Base-by-base conservation (phyloP, 2,113 vertebrate species). In the Bubalus kerabau region DNA sequence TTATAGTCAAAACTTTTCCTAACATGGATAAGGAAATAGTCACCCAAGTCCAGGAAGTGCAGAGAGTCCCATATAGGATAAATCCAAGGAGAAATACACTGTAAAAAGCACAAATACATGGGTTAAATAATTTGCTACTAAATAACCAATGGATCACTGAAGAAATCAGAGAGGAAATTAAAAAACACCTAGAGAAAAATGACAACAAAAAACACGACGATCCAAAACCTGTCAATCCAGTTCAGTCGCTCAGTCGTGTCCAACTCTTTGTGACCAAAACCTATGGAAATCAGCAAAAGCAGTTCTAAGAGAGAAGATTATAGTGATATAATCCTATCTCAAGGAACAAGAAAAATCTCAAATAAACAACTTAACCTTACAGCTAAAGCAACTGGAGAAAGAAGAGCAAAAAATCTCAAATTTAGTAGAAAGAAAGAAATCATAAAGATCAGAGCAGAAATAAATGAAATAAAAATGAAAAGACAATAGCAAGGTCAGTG, bases 131-230 rank as follows among this genome's bases (percentile, higher is more conserved):
- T 78, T 28, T 78, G 74, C 15, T 78, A 17, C 43, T 78, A 71
- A 48, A 30, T 17, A 48, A 78, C 43, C 26, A 78, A 48, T 5
- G 24, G 43, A 78, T 78, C 43, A 28, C 40, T 17, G 14, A 48
- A 48, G 43, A 78, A 78, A 78, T 28, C 43, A 28, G 48, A 46
- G 74, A 78, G 43, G 24, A 78, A 46, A 78, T 78, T 16, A 5
- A 78, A 78, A 76, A 48, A 48, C 43, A 48, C 43, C 26, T 48
- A 9, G 43, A 78, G 24, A 48, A 78, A 78, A 48, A 28, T 46
- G 43, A 78, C 7, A 46, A 78, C 3, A 36, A 46, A 78, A 46
- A 28, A 28, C 40, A 28, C 5, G 43, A 28, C 0, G 2, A 48
- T 46, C 43, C 24, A 15, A 78, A 46, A 78, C 2, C 74, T 71